Base-by-base conservation (phyloP, 1,140 invertebrate genomes). In the Nomia melanderi region DNA sequence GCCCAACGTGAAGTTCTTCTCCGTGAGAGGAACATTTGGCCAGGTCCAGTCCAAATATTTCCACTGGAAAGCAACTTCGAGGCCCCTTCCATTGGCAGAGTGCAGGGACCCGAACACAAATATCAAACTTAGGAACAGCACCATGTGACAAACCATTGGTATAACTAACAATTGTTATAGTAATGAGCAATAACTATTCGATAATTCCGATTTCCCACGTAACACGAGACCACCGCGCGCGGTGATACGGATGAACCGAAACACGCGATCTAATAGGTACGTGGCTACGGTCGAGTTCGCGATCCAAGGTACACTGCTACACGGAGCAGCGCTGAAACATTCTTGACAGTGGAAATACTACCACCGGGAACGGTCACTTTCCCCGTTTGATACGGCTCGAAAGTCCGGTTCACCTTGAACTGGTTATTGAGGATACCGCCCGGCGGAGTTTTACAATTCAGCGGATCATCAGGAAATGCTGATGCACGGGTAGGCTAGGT, bases 41-140 rank as follows among this genome's bases (percentile, higher is more conserved):
- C 83, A 85, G 27, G 86, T 77, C 91, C 91, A 92, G 65, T 92
- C 91, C 31, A 92, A 39, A 73, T 86, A 91, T 50, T 90, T 90
- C 91, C 91, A 92, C 53, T 89, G 86, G 66, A 81, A 90, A 2
- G 69, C 79, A 11, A 91, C 87, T 39, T 89, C 77, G 20, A 92
- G 72, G n/a, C 60, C 50, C 11, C 9, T 47, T 31, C 57, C 69
- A 11, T 54, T 53, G 14, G 57, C 73, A 7, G 53, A 62, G 11
- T 23, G 57, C 23, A 74, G 14, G 3, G 41, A n/a, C 0, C 69
- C 64, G 20, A 80, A 3, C 14, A 62, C 7, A 14, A 83, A 12
- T 9, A 83, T 27, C 17, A 83, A 14, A 33, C 33, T 63, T 47
- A 62, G 9, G 14, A 56, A 53, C 27, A 33, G 29, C 80, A 78